Evolutionary conservation across 2,888 invertebrate genomes (phyloP).

Genomic region (Eumacrocentrus americanus): DNA sequence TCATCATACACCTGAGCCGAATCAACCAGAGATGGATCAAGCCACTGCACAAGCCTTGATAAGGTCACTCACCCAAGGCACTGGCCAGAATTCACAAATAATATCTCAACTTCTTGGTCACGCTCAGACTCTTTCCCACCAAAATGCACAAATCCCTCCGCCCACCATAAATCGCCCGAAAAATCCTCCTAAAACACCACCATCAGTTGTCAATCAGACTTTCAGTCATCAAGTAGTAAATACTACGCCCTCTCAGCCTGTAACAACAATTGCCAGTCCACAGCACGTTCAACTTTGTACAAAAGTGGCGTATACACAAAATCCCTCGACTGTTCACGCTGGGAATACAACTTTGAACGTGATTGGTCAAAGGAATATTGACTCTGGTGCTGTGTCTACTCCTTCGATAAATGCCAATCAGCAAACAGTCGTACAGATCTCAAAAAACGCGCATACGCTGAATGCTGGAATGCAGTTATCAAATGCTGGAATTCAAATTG

Average conservation of each 20-base stretch:
- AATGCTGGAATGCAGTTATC: slow-evolving; percentile 36
- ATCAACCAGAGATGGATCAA: slow-evolving; percentile 58
- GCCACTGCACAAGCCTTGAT: slow-evolving; percentile 58
- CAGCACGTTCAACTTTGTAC: slow-evolving; percentile 49
- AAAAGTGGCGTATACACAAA: slow-evolving; percentile 42
- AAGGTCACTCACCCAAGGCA: slow-evolving; percentile 54
- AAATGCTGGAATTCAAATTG: slow-evolving; percentile 33
- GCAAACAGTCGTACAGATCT: slow-evolving; percentile 22
- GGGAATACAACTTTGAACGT: slow-evolving; percentile 29
- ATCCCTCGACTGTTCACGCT: slow-evolving; percentile 39
- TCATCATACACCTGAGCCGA: slow-evolving; percentile 68
- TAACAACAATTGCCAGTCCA: slow-evolving; percentile 46
- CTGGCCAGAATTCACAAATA: slow-evolving; percentile 57
- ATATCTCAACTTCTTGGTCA: slow-evolving; percentile 57
- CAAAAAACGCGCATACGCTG: slow-evolving; percentile 33
- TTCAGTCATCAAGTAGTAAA: slow-evolving; percentile 32
- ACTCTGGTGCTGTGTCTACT: neutral
- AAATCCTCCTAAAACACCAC: slow-evolving; percentile 31
- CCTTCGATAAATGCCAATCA: slow-evolving; percentile 19
- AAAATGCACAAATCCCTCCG: slow-evolving; percentile 36
- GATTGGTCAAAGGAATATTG: slow-evolving; percentile 29
- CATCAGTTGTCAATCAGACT: slow-evolving; percentile 30
- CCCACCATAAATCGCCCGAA: slow-evolving; percentile 44
- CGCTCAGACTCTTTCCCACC: slow-evolving; percentile 47
- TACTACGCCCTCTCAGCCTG: slow-evolving; percentile 13